Evolutionary conservation across 2,113 vertebrate species (phyloP), one percentile per base, ranked within the genome.

Genomic region (Trinectes maculatus): DNA sequence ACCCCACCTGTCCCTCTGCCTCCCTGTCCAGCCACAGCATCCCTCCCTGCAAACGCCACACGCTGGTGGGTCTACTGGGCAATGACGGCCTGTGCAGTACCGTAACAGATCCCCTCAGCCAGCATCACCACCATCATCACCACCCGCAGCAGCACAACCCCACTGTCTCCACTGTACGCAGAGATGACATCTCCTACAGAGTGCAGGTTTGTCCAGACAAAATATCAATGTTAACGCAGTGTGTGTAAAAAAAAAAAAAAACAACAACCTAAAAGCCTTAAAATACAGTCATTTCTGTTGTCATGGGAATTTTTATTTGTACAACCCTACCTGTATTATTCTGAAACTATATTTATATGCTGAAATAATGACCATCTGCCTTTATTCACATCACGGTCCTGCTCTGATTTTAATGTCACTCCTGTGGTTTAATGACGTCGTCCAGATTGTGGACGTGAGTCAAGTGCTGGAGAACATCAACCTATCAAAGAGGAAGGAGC

Each of bases 11-110:
- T 55, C 96, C 96, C 54, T 96, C 97, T 16, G 94, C 93, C 64
- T 97, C 96, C 80, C 95, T 95, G 82, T 98, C 97, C 85, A 97
- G 95, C 89, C 96, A 99, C 90, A 98, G 96, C 93, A 97, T 99
- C 92, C 97, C 96, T 0, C 95, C 95, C 82, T 98, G 96, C 91
- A 99, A 99, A 68, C 94, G 97, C 46, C 95, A 96, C 82, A 93
- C 97, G 11, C 93, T 98, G 28, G 96, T 94, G 71, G 96, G 97
- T 66, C 94, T 99, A 74, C 93, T 98, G 65, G 96, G 96, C 68
- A 95, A 92, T 25, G 96, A 98, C 53, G 92, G 94, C 59, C 76
- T 92, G 63, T 66, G 87, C 67, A 90, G 93, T 66, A 79, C 89
- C 18, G 92, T 93, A 53, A 93, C 86, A 2, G 90, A 91, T 3